Percentiles rank a stretch among this genome's conserved stretches.
phyloP scores from a whole-genome alignment of 64 coral and sea anemone species.

The Actinia equina region DNA sequence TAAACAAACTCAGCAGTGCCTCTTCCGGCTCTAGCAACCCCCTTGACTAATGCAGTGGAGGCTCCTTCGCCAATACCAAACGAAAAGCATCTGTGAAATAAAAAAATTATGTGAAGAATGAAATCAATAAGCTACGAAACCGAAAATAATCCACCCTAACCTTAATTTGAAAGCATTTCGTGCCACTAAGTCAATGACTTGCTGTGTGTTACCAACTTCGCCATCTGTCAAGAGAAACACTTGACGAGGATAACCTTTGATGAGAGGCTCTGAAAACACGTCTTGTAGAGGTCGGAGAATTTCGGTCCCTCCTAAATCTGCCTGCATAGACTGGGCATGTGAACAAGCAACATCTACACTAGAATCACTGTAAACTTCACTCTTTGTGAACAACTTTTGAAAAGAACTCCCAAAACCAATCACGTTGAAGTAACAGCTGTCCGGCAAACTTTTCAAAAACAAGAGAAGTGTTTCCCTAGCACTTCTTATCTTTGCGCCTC shows the following conservation, averaged over 20 bases:
- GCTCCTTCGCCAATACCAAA: constrained; percentile 83
- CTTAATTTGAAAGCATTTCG: constrained; percentile 25
- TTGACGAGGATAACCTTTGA: constrained; percentile 53
- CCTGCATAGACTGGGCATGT: constrained; percentile 49
- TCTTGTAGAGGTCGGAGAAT: constrained; percentile 53
- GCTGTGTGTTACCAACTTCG: constrained; percentile 42
- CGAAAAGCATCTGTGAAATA: constrained; percentile 57
- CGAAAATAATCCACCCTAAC: constrained; percentile 18
- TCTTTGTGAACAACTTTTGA: constrained; percentile 54
- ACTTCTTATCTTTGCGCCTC: constrained; percentile 42
- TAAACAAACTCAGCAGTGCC: constrained; percentile 53
- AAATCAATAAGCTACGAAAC: constrained; percentile 16
- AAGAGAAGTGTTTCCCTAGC: constrained; percentile 75
- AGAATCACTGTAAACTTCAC: constrained; percentile 35
- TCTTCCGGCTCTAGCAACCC: constrained; percentile 59
- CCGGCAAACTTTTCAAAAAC: constrained; percentile 82
- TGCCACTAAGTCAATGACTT: constrained; percentile 43
- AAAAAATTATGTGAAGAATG: neutral
- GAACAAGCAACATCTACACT: constrained; percentile 44
- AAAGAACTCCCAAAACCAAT: constrained; percentile 73
- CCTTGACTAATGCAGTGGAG: constrained; percentile 64
- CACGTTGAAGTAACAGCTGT: constrained; percentile 84
- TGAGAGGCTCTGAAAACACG: constrained; percentile 57
- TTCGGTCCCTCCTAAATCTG: constrained; percentile 82
- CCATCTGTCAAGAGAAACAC: constrained; percentile 54